phyloP scores from a whole-genome alignment of 2,113 vertebrate species.

The Panthera uncia region DNA sequence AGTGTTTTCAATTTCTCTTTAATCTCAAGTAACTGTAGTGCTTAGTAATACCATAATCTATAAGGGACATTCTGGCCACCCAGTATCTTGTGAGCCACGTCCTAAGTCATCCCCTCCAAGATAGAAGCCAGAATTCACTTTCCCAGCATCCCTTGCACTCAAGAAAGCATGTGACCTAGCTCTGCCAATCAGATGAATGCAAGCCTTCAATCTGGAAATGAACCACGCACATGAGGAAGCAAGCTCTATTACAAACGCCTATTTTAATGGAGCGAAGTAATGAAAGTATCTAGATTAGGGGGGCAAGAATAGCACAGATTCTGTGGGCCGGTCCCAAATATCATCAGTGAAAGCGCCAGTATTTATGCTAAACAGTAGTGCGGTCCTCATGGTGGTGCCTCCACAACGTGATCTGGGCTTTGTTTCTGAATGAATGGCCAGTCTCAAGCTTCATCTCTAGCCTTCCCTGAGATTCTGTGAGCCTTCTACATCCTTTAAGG shows the following conservation, averaged over 20 bases:
- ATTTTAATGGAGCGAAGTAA: not conserved
- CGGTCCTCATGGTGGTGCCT: not conserved
- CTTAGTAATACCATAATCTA: not conserved
- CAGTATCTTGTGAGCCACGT: not conserved
- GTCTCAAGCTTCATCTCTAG: not conserved
- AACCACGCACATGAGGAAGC: not conserved
- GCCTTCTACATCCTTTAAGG: not conserved
- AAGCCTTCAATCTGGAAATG: not conserved
- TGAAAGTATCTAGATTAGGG: not conserved
- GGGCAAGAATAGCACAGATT: not conserved
- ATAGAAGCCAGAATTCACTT: not conserved
- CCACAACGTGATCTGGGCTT: not conserved
- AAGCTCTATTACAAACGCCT: not conserved
- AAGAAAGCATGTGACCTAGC: not conserved
- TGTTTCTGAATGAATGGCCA: not conserved
- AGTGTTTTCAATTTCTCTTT: not conserved
- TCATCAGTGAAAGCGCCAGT: not conserved
- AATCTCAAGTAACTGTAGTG: not conserved
- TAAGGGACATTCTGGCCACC: not conserved
- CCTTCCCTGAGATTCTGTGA: not conserved
- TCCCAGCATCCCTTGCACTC: not conserved
- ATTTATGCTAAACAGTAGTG: not conserved
- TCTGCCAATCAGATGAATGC: not conserved
- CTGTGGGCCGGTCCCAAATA: not conserved
- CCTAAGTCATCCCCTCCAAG: not conserved